Conservation (phyloP, 2,888 invertebrate species). For the Heteropelma amictum region DNA sequence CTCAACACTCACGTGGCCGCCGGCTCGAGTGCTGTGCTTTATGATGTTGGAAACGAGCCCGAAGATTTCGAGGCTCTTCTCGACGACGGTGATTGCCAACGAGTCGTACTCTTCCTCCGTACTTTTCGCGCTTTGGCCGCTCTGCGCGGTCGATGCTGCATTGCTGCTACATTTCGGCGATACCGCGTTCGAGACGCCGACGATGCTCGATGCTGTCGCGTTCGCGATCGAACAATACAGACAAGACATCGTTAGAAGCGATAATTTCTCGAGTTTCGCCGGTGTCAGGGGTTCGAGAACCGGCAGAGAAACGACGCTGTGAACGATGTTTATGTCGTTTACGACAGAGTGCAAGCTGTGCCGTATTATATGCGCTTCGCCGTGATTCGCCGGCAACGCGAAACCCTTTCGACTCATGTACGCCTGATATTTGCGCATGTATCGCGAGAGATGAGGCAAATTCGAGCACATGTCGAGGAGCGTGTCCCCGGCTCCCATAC, state of each 20-base stretch:
- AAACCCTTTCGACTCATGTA: conserved; percentile 84
- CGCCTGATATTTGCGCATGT: conserved; percentile 82
- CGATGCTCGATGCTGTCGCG: conserved; percentile 82
- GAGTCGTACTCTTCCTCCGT: conserved; percentile 89
- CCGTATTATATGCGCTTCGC: conserved; percentile 86
- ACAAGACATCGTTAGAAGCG: conserved; percentile 90
- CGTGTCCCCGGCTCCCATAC: conserved; percentile 89
- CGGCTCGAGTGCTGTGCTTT: conserved; percentile 91
- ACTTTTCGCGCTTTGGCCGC: conserved; percentile 68
- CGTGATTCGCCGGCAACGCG: conserved; percentile 84
- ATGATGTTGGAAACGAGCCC: conserved; percentile 89
- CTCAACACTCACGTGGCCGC: conserved; percentile 86
- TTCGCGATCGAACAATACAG: conserved; percentile 89
- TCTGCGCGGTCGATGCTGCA: conserved; percentile 59
- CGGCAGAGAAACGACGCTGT: conserved; percentile 90
- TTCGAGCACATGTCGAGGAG: conserved; percentile 90
- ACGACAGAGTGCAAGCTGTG: conserved; percentile 89
- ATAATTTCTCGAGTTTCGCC: conserved; percentile 89
- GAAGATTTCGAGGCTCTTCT: conserved; percentile 92
- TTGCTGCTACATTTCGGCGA: conserved; percentile 81
- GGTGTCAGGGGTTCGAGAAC: conserved; percentile 92
- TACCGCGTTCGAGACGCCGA: conserved; percentile 80
- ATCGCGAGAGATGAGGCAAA: conserved; percentile 84
- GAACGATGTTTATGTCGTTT: conserved; percentile 90
- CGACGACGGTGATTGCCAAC: conserved; percentile 90